Base-by-base conservation (phyloP, 2,888 invertebrate species). In the Halictus quadricinctus region DNA sequence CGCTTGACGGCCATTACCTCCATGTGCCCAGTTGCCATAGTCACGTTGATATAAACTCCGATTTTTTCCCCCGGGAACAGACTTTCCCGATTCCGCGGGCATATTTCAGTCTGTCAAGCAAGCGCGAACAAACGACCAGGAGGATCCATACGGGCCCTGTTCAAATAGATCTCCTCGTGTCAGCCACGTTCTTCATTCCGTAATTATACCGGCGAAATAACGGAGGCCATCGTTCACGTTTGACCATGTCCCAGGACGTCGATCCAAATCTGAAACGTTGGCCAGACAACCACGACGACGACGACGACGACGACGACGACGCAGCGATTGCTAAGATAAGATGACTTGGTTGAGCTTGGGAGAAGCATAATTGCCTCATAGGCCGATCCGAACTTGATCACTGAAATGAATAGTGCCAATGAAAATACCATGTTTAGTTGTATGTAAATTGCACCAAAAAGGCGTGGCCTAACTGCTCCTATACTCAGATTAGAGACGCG, bases 1-100 rank as follows among this genome's bases (percentile, higher is more conserved):
- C 93, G 92, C 86, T 88, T 81, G 81, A 85, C 87, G 91, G 89
- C 92, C 91, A 91, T 94, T 94, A 93, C 92, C 91, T 90, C 90
- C 92, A n/a, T 54, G 54, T 93, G 92, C 92, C 80, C 41, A 36
- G 50, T 82, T 64, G 36, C 58, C 43, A 54, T 82, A 58, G 50
- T 50, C 70, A 50, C 36, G 25, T 76, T 18, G 46, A 46, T 21
- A 50, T 21, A 12, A 0, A 60, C 36, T 25, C 69, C 15, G 15
- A 58, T 36, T 60, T 25, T n/a, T 54, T n/a, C 36, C 72, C 36
- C 10, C 21, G 54, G 36, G 15, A 66, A 48, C 8, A 66, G 54
- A 54, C 81, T 73, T 43, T 54, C 43, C 29, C 13, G 21, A n/a
- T 54, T 21, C 41, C 21, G 18, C 8, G 36, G 36, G 36, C 36